Evolutionary conservation across 2,888 invertebrate genomes (phyloP).

Genomic region (Hecatera dysodea): DNA sequence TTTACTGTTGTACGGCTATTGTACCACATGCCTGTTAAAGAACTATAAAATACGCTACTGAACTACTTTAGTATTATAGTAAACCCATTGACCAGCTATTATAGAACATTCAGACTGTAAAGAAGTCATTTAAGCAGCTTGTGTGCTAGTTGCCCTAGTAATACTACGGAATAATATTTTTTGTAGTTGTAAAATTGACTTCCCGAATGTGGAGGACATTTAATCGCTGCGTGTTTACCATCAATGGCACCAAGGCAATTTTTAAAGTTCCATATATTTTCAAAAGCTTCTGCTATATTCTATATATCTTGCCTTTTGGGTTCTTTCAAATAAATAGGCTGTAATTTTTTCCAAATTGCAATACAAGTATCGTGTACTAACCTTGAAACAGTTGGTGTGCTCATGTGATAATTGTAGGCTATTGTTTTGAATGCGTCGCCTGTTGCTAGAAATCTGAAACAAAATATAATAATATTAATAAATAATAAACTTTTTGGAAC

Average conservation of each 20-base stretch:
- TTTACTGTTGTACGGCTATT: no score
- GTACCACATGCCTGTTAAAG: no score
- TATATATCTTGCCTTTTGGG: conserved; percentile 26
- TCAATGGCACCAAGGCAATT: conserved; percentile 34
- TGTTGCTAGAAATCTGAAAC: conserved; percentile 38
- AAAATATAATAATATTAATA: conserved; percentile 30
- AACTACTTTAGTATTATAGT: no score
- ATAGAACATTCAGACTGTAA: no score
- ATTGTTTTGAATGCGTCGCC: conserved; percentile 30
- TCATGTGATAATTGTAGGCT: conserved; percentile 35
- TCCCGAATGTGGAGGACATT: no score
- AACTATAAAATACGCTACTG: no score
- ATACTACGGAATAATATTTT: no score
- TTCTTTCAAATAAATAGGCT: conserved; percentile 34
- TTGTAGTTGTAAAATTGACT: no score
- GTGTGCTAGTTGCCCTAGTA: no score
- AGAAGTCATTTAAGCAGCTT: no score
- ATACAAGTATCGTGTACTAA: conserved; percentile 33
- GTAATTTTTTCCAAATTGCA: conserved; percentile 34
- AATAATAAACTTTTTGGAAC: conserved; percentile 31
- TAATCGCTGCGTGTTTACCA: conserved; percentile 39
- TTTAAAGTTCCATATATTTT: conserved; percentile 35
- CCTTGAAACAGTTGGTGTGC: conserved; percentile 32
- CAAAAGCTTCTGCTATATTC: conserved; percentile 33
- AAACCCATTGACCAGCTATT: no score